These are phyloP conservation scores for Chloroceryle aenea DNA, from an alignment of 2,113 vertebrate species.

Conservation along the genomic window DNA sequence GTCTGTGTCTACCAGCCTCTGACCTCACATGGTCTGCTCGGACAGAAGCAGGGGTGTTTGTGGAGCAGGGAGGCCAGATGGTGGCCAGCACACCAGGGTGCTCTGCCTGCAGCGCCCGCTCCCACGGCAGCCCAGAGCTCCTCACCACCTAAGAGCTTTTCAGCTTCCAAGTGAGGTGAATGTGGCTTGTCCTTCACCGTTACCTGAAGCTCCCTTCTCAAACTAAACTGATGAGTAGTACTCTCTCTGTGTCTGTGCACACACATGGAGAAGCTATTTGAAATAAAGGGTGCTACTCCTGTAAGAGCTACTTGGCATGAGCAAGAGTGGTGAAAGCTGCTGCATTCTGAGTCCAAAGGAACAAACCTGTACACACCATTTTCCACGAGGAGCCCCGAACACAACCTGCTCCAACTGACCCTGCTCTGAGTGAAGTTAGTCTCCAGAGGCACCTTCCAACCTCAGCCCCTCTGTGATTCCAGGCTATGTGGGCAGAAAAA, in stretches of 20 bases:
- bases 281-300: background rate
- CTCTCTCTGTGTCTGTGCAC: background rate
- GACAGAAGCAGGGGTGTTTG: background rate
- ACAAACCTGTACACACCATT: background rate
- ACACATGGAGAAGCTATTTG: accelerated
- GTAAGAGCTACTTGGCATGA: background rate
- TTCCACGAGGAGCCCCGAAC: background rate
- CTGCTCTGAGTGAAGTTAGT: background rate
- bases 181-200: background rate
- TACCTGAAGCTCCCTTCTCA: background rate
- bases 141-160: background rate
- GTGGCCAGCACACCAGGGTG: background rate
- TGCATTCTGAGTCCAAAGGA: background rate
- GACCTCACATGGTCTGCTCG: background rate
- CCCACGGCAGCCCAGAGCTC: background rate
- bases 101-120: background rate
- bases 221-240: background rate
- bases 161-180: background rate
- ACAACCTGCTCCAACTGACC: background rate
- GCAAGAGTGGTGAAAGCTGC: background rate
- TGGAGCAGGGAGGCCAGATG: background rate
- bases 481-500: background rate
- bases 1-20: background rate
- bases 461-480: background rate
- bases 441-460: background rate